These are phyloP conservation scores for Psilanteris sp. DNA, from an alignment of 1,140 invertebrate genomes.

Conservation along the genomic window DNA sequence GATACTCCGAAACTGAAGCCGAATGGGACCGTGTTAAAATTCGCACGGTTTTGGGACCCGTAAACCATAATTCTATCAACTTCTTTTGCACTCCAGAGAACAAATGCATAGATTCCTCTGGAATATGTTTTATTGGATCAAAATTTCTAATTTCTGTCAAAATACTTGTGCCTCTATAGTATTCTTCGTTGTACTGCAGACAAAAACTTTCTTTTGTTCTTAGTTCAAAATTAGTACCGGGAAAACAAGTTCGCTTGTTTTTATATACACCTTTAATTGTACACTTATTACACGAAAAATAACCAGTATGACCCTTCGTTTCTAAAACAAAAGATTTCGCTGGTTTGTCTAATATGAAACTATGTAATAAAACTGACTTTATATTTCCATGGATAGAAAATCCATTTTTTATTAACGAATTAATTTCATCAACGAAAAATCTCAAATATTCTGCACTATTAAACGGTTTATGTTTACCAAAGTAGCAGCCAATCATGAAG, in stretches of 20 bases:
- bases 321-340: constrained; percentile 57
- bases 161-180: constrained; percentile 28
- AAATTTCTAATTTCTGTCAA: constrained; percentile 28
- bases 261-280: constrained; percentile 12
- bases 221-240: background rate
- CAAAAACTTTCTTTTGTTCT: constrained; percentile 20
- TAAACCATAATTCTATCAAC: constrained; percentile 8
- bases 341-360: constrained; percentile 28
- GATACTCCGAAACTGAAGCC: no score
- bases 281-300: constrained; percentile 54
- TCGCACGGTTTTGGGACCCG: background rate
- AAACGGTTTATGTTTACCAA: constrained; percentile 44
- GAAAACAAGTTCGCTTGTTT: constrained; percentile 18
- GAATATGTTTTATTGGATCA: constrained; percentile 24
- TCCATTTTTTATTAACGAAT: constrained; percentile 16
- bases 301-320: constrained; percentile 53
- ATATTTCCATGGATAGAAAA: background rate
- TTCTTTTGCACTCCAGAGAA: constrained; percentile 6
- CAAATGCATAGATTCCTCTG: constrained; percentile 35
- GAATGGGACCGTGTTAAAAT: no score
- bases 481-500: constrained; percentile 55
- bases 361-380: constrained; percentile 1
- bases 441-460: no score
- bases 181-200: constrained; percentile 5
- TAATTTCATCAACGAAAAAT: no score